A percentile compares a stretch with the other conserved stretches of the same genome.
Conservation (phyloP, 2,797 vertebrate species). For the Anguilla pacifica region DNA sequence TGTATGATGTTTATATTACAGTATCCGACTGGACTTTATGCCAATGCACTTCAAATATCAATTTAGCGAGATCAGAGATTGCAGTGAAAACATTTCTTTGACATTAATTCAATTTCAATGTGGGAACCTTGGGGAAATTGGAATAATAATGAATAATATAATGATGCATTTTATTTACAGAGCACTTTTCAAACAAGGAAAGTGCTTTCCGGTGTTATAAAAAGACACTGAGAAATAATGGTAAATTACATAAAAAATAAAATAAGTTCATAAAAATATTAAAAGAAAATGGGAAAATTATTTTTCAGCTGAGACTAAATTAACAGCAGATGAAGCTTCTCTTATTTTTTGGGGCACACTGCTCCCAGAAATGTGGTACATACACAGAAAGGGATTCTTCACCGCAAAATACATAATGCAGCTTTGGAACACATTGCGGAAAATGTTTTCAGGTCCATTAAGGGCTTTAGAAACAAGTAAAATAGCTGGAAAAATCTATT, state of each 20-base stretch:
- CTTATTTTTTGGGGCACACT: no score
- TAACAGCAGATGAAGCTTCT: no score
- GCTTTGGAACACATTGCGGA: not conserved
- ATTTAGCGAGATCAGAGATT: not conserved
- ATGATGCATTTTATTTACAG: not conserved
- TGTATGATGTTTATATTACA: not conserved
- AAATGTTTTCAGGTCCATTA: not conserved
- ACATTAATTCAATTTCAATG: not conserved
- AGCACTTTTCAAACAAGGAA: not conserved
- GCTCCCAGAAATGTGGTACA: no score
- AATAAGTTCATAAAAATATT: no score
- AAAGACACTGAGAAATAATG: not conserved
- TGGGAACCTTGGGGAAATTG: not conserved
- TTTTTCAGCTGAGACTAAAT: no score
- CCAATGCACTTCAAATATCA: not conserved
- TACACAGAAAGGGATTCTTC: not conserved
- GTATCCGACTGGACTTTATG: not conserved
- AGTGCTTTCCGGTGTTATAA: not conserved
- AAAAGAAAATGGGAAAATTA: no score
- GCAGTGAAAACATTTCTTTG: not conserved
- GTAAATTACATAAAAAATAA: not conserved
- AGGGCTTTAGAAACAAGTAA: not conserved
- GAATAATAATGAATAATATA: not conserved
- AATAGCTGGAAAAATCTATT: not conserved
- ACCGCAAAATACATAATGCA: not conserved